These are phyloP conservation scores for Pristionchus entomophagus DNA, from an alignment of 2,888 invertebrate genomes.

Conservation along the genomic window DNA sequence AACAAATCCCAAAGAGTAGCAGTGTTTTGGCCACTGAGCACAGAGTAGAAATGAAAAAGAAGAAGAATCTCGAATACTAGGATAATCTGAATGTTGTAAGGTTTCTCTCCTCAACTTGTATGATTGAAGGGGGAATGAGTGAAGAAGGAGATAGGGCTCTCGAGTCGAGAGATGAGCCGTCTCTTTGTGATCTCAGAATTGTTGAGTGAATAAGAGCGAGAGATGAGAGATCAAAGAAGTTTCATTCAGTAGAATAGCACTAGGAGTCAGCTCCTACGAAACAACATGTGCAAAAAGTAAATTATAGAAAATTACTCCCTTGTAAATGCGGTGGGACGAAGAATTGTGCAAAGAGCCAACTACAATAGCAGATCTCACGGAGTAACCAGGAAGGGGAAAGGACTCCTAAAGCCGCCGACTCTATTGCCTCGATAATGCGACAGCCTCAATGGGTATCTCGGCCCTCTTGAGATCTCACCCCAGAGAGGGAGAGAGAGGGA, in stretches of 20 bases:
- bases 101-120: background rate
- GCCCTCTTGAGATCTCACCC: conserved; percentile 6
- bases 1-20: background rate
- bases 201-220: background rate
- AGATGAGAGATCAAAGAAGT: background rate
- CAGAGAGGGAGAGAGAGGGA: background rate
- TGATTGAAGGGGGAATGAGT: background rate
- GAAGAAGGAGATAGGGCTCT: background rate
- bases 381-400: too few relatives aligned
- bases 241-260: too few relatives aligned
- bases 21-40: background rate
- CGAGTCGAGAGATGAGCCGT: background rate
- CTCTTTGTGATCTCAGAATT: background rate
- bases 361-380: too few relatives aligned
- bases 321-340: too few relatives aligned
- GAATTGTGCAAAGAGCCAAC: too few relatives aligned
- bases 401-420: too few relatives aligned
- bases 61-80: background rate
- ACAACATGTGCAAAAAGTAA: too few relatives aligned
- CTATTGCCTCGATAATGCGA: conserved; percentile 10
- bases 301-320: too few relatives aligned
- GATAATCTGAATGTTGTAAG: background rate
- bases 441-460: background rate
- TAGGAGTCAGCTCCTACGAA: too few relatives aligned
- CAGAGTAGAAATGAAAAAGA: background rate